Conservation (phyloP, 1,140 invertebrate species). For the Zaprionus vittiger region DNA sequence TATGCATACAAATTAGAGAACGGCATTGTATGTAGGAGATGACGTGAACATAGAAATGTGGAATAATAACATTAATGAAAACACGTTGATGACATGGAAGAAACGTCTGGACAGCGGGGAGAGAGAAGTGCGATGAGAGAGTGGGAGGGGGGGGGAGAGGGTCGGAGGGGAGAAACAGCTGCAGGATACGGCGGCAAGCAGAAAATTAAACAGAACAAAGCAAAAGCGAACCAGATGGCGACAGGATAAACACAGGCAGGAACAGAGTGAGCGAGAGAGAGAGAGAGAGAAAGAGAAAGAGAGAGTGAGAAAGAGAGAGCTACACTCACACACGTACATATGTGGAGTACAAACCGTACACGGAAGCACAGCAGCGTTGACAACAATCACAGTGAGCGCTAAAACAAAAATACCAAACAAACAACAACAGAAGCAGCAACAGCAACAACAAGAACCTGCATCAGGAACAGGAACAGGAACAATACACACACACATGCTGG, state of each 20-base stretch:
- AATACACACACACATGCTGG: conserved; percentile 39
- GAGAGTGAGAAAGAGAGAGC: not conserved
- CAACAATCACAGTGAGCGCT: conserved; percentile 69
- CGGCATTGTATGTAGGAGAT: conserved; percentile 55
- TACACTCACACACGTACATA: conserved; percentile 11
- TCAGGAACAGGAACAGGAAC: conserved; percentile 16
- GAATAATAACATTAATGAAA: conserved; percentile 80
- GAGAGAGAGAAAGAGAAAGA: not conserved
- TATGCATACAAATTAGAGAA: conserved; percentile 78
- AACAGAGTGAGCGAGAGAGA: not conserved
- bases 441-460: conserved; percentile 27
- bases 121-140: not conserved
- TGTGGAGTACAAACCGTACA: conserved; percentile 15
- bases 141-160: not conserved
- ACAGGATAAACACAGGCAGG: conserved; percentile 59
- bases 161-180: conserved; percentile 56
- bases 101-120: conserved; percentile 5
- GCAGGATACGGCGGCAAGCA: conserved; percentile 69
- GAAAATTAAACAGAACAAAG: conserved; percentile 78
- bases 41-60: conserved; percentile 76
- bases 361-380: conserved; percentile 44
- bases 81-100: conserved; percentile 57
- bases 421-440: conserved; percentile 11
- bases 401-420: conserved; percentile 58
- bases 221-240: conserved; percentile 69